A percentile compares a stretch with the other conserved stretches of the same genome.
Conservation (phyloP, 2,888 invertebrate genomes). For the Aspidapion aeneum region DNA sequence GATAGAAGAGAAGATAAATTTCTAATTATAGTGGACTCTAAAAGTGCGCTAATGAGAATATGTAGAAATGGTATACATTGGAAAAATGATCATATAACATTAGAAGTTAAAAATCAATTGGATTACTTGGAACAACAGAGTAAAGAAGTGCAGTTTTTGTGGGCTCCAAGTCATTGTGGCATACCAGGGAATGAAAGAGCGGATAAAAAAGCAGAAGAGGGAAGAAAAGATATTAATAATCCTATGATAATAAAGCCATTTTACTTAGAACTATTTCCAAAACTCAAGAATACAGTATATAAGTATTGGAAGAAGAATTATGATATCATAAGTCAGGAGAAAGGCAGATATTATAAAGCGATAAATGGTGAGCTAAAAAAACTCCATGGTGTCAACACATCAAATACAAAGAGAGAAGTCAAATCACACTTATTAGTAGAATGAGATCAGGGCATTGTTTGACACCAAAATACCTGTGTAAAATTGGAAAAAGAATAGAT, state of each 20-base stretch:
- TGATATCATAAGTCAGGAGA: not conserved
- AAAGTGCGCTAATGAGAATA: not conserved
- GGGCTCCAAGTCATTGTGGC: not conserved
- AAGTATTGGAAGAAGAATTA: not conserved
- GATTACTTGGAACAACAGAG: not conserved
- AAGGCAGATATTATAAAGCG: not conserved
- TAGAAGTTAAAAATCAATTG: not conserved
- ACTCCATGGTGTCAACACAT: not conserved
- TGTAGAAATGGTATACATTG: not conserved
- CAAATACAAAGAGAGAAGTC: not conserved
- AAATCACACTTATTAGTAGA: not conserved
- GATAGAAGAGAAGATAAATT: not conserved
- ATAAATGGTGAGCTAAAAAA: not conserved
- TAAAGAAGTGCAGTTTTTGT: not conserved
- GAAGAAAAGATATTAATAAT: not conserved
- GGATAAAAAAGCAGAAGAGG: not conserved
- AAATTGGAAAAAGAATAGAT: not conserved
- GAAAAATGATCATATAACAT: not conserved
- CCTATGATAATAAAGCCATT: not conserved
- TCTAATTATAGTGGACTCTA: not conserved
- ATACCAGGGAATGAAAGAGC: not conserved
- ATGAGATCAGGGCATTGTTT: not conserved
- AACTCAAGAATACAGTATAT: not conserved
- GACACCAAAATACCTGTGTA: not conserved
- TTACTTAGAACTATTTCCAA: not conserved